A percentile compares a stretch with the other conserved stretches of the same genome.
These are phyloP conservation scores for Hartigia nigra DNA, from an alignment of 2,888 invertebrate genomes.

Conservation along the genomic window DNA sequence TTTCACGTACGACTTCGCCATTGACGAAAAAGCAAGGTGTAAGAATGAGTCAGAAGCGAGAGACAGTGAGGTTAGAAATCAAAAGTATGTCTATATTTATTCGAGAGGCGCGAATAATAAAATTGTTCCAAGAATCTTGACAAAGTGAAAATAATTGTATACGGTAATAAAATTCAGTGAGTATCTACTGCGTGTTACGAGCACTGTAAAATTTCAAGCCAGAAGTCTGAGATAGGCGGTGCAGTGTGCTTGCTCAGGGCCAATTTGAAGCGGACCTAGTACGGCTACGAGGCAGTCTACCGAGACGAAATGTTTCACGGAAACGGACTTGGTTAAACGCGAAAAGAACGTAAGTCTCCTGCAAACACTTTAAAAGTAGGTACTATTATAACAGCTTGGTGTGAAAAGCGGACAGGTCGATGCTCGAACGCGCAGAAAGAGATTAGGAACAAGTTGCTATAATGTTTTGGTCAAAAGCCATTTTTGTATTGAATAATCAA, in stretches of 20 bases:
- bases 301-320: background rate
- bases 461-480: background rate
- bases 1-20: background rate
- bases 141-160: background rate
- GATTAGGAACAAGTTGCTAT: background rate
- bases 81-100: background rate
- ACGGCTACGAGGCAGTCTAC: background rate
- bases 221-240: background rate
- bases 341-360: background rate
- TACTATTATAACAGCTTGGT: background rate
- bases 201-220: background rate
- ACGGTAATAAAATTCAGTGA: background rate
- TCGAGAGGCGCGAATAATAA: background rate
- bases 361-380: background rate
- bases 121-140: background rate
- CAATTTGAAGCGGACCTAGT: background rate
- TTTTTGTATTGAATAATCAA: background rate
- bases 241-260: background rate
- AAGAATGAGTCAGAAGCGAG: background rate
- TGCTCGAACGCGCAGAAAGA: background rate
- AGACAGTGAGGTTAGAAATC: background rate
- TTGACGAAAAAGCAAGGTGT: background rate
- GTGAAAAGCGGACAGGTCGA: background rate
- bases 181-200: background rate
- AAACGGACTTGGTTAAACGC: background rate